Evolutionary conservation across 1,140 invertebrate species (phyloP).

Genomic region (Conus ventricosus): DNA sequence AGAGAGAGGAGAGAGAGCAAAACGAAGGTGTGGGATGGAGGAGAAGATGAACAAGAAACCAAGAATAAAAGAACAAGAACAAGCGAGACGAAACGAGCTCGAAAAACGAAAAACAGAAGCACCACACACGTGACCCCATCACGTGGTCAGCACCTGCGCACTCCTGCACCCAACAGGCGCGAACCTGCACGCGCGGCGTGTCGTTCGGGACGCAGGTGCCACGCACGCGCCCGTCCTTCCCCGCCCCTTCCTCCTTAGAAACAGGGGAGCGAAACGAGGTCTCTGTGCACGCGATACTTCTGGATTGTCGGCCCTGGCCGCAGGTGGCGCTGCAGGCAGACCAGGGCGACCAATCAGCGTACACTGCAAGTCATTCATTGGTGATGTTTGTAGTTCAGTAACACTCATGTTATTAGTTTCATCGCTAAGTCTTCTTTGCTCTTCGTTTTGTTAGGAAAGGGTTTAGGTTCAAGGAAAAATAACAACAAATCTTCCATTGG

Average conservation of each 20-base stretch:
- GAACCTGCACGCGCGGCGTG: slow-evolving; percentile 28
- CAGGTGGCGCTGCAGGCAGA: slow-evolving; percentile 49
- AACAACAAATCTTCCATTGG: too few relatives aligned
- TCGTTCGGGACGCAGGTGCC: slow-evolving; percentile 30
- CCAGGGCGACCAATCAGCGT: slow-evolving; percentile 52
- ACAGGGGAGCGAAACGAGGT: background rate
- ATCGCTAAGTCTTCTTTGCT: background rate
- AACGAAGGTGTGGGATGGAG: too few relatives aligned
- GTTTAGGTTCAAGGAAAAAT: too few relatives aligned
- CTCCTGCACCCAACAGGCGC: slow-evolving; percentile 27
- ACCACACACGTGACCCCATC: background rate
- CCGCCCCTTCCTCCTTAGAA: background rate
- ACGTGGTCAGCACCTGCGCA: slow-evolving; percentile 30
- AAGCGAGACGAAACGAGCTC: too few relatives aligned
- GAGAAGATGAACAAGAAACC: too few relatives aligned
- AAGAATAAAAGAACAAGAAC: too few relatives aligned
- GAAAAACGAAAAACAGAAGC: too few relatives aligned
- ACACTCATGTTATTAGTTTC: background rate
- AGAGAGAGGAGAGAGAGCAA: too few relatives aligned
- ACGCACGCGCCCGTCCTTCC: background rate
- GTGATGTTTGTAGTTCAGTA: background rate
- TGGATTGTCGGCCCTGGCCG: slow-evolving; percentile 49
- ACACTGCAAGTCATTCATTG: slow-evolving; percentile 45
- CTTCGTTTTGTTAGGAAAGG: background rate
- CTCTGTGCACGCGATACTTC: slow-evolving; percentile 36